Percentiles rank a stretch among this genome's conserved stretches.
Evolutionary conservation across 2,888 invertebrate genomes (phyloP).

Genomic region (Heliconius aoede): DNA sequence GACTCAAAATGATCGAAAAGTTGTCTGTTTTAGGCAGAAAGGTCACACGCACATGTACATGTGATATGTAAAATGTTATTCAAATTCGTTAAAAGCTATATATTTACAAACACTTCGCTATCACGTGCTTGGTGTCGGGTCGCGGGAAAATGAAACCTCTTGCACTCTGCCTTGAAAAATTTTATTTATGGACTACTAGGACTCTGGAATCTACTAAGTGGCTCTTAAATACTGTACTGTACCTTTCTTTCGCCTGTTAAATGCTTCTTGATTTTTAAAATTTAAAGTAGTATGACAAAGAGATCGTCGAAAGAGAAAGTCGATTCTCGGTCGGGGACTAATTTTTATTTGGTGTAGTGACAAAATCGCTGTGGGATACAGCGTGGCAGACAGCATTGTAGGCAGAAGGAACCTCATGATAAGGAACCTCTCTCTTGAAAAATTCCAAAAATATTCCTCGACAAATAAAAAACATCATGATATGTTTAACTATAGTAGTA

Average conservation of each 20-base stretch:
- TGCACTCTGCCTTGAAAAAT: conserved; percentile 18
- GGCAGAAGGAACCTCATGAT: too few species aligned
- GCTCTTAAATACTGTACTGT: background rate
- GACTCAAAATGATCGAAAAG: conserved; percentile 1
- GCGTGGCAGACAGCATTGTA: too few species aligned
- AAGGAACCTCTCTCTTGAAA: background rate
- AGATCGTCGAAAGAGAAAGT: too few species aligned
- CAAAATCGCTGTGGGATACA: too few species aligned
- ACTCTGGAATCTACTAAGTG: background rate
- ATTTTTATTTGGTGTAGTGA: too few species aligned
- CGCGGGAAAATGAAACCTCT: conserved; percentile 29
- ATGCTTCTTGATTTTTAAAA: background rate
- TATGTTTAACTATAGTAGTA: too few species aligned
- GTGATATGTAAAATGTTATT: conserved; percentile 43
- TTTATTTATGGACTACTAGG: background rate
- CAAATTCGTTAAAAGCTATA: conserved; percentile 51
- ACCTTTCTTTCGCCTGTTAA: background rate
- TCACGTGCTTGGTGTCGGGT: conserved; percentile 39
- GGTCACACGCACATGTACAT: conserved; percentile 31
- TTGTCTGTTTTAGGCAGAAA: conserved; percentile 9
- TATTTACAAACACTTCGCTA: conserved; percentile 49
- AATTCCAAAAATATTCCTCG: background rate
- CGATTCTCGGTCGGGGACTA: too few species aligned
- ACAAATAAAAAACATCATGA: background rate
- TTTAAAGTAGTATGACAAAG: background rate